A percentile compares a stretch with the other conserved stretches of the same genome.
Evolutionary conservation across 2,888 invertebrate species (phyloP).

Genomic region (Carpatolechia fugitivella): DNA sequence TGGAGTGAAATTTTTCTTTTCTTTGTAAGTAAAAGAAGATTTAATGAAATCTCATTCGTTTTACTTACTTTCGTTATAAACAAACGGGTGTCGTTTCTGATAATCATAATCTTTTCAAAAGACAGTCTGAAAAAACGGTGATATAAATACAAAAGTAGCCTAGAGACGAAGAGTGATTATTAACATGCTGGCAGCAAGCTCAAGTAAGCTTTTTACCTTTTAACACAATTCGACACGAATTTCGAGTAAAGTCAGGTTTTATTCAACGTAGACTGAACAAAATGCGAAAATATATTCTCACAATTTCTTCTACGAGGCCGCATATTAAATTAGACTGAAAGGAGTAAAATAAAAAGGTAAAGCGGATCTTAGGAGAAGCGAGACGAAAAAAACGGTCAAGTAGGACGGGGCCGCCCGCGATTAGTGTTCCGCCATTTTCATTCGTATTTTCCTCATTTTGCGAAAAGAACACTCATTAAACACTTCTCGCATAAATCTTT

Average conservation of each 20-base stretch:
- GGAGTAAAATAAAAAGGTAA: constrained; percentile 68
- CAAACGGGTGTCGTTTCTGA: constrained; percentile 16
- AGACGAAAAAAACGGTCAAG: constrained; percentile 46
- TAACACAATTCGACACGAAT: constrained; percentile 43
- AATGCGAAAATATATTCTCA: constrained; percentile 60
- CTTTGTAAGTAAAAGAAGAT: constrained; percentile 48
- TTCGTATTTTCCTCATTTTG: constrained; percentile 16
- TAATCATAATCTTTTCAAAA: constrained; percentile 16
- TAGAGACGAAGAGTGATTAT: constrained; percentile 8
- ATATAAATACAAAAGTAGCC: neutral
- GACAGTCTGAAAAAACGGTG: neutral
- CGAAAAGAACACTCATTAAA: constrained; percentile 5
- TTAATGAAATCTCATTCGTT: constrained; percentile 62
- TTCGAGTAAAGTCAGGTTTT: constrained; percentile 49
- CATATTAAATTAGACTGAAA: constrained; percentile 71
- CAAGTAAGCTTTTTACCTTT: constrained; percentile 25
- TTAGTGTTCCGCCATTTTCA: constrained; percentile 34
- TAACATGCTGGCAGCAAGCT: constrained; percentile 9
- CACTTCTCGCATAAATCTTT: neutral
- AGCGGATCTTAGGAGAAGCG: constrained; percentile 53
- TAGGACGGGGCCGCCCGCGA: constrained; percentile 31
- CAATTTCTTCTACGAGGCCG: constrained; percentile 61
- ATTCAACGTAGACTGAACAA: constrained; percentile 58
- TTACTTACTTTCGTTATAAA: constrained; percentile 30
- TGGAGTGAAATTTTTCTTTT: constrained; percentile 52